A percentile compares a stretch with the other conserved stretches of the same genome.
Conservation (phyloP, 2,888 invertebrate genomes). For the Chorisops tibialis region DNA sequence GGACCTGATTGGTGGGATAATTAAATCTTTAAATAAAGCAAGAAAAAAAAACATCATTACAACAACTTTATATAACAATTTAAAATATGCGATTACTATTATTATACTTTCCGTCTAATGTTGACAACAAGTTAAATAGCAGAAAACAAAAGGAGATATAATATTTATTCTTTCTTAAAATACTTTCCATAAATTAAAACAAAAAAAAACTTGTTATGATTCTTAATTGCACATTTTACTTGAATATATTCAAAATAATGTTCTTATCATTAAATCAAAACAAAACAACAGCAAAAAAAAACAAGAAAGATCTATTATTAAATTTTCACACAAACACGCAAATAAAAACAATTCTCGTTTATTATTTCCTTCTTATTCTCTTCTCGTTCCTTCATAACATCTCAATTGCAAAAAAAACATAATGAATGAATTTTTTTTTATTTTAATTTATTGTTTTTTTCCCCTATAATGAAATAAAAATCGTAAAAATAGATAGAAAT, state of each 20-base stretch:
- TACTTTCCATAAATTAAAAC: slow-evolving; percentile 19
- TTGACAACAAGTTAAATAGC: slow-evolving; percentile 22
- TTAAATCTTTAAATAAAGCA: slow-evolving; percentile 38
- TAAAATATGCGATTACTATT: slow-evolving; percentile 18
- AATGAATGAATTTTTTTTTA: not conserved
- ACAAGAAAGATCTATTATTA: not conserved
- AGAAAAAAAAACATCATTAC: slow-evolving; percentile 10
- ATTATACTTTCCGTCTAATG: slow-evolving; percentile 25
- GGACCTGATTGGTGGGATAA: slow-evolving; percentile 56
- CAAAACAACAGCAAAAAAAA: slow-evolving; percentile 22
- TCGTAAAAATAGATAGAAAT: slow-evolving; percentile 1
- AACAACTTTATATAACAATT: slow-evolving; percentile 22
- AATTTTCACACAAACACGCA: not conserved
- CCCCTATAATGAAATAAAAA: not conserved
- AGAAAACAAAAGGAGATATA: slow-evolving; percentile 14
- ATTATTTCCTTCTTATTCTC: not conserved
- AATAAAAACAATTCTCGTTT: not conserved
- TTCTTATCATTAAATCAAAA: slow-evolving; percentile 25
- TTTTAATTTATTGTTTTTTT: slow-evolving; percentile 1
- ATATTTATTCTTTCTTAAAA: slow-evolving; percentile 15
- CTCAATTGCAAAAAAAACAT: too few species aligned
- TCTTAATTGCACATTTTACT: slow-evolving; percentile 29
- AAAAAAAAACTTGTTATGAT: slow-evolving; percentile 27
- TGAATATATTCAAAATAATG: slow-evolving; percentile 28
- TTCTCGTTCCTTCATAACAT: too few species aligned